Percentiles rank a stretch among this genome's conserved stretches.
Evolutionary conservation across 2,888 invertebrate genomes (phyloP).

Genomic region (Ectropis crepuscularia): DNA sequence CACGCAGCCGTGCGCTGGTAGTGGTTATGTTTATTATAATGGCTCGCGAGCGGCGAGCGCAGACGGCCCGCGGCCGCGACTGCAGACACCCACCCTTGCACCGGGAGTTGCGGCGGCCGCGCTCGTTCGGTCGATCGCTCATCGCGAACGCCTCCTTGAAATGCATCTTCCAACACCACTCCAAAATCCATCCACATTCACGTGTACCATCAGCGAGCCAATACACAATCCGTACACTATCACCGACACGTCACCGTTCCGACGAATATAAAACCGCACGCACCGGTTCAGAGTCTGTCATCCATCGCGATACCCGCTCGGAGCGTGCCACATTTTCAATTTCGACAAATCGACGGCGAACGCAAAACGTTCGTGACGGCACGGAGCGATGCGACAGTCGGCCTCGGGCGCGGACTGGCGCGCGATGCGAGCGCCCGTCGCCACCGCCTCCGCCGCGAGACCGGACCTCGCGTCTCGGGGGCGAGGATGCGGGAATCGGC

Average conservation of each 20-base stretch:
- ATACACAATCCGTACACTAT: conserved; percentile 76
- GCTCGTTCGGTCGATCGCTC: conserved; percentile 84
- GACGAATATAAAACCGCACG: conserved; percentile 49
- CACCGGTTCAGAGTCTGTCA: conserved; percentile 53
- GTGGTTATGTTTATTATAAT: conserved; percentile 47
- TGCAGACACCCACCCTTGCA: conserved; percentile 80
- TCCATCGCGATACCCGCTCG: conserved; percentile 63
- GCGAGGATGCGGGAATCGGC: conserved; percentile 84
- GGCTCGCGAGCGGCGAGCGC: conserved; percentile 49
- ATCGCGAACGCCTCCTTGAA: conserved; percentile 84
- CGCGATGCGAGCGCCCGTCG: conserved; percentile 81
- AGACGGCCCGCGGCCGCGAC: conserved; percentile 60
- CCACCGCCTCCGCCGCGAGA: conserved; percentile 81
- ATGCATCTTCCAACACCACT: conserved; percentile 82
- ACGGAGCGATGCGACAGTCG: conserved; percentile 79
- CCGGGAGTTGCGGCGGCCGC: conserved; percentile 82
- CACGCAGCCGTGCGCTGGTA: conserved; percentile 21
- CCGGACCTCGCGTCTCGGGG: conserved; percentile 83
- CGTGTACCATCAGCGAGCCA: conserved; percentile 78
- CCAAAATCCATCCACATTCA: conserved; percentile 80
- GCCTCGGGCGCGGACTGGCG: conserved; percentile 81
- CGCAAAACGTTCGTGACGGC: conserved; percentile 69
- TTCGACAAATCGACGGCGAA: conserved; percentile 64
- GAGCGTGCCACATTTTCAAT: conserved; percentile 75
- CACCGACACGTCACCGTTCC: conserved; percentile 68